phyloP scores from a whole-genome alignment of 1,140 invertebrate genomes.

The Arion vulgaris region DNA sequence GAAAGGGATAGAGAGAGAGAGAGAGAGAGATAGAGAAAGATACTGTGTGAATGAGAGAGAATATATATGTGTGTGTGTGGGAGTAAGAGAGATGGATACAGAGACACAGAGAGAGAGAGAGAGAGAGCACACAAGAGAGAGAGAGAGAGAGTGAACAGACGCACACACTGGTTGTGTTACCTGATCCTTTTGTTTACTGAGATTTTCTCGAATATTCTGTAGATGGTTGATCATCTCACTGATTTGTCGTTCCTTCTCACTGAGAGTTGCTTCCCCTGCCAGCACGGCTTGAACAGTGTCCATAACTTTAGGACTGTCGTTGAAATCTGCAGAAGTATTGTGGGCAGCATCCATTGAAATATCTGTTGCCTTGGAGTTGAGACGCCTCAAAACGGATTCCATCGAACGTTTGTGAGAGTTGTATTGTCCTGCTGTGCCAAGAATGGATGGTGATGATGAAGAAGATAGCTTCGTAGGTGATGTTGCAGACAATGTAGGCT shows the following conservation, averaged over 20 bases:
- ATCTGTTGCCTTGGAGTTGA: slow-evolving; percentile 50
- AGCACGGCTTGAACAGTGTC: slow-evolving; percentile 58
- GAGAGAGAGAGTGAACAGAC: no score
- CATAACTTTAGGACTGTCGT: slow-evolving; percentile 45
- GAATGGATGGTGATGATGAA: background rate
- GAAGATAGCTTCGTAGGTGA: background rate
- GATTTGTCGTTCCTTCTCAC: slow-evolving; percentile 79
- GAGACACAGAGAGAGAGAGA: no score
- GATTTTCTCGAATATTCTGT: slow-evolving; percentile 84
- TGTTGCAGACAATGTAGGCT: background rate
- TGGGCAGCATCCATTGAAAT: slow-evolving; percentile 35
- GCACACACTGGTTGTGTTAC: no score
- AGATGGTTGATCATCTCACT: slow-evolving; percentile 88
- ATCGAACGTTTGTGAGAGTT: slow-evolving; percentile 74
- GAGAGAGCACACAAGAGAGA: no score
- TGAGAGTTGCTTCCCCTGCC: slow-evolving; percentile 57
- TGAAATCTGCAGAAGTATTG: slow-evolving; percentile 34
- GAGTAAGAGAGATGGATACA: no score
- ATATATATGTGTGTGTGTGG: no score
- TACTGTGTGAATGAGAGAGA: no score
- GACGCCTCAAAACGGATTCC: slow-evolving; percentile 70
- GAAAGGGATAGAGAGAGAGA: no score
- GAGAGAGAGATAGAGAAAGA: no score
- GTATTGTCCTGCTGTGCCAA: background rate
- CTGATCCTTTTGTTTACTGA: slow-evolving; percentile 77